Conservation (phyloP, 2,888 invertebrate species). For the Blastobasis adustella region DNA sequence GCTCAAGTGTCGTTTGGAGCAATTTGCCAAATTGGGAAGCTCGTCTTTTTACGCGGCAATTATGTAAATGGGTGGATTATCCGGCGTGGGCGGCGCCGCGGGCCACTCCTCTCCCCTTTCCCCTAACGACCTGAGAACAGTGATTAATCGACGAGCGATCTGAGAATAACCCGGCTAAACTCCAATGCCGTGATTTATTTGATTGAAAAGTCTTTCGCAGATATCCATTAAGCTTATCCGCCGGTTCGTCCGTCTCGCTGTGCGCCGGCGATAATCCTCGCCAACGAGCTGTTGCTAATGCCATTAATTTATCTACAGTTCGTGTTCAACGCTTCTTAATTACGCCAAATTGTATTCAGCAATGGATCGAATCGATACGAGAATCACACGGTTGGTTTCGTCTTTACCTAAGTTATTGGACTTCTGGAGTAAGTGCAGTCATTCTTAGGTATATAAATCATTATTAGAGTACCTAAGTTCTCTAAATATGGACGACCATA, state of each 20-base stretch:
- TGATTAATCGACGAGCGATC: slow-evolving; percentile 61
- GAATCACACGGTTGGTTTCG: too few species aligned
- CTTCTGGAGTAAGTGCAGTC: too few species aligned
- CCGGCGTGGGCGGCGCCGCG: slow-evolving; percentile 62
- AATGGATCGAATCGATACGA: too few species aligned
- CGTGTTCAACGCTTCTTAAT: too few species aligned
- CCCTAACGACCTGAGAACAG: slow-evolving; percentile 58
- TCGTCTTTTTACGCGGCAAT: slow-evolving; percentile 74
- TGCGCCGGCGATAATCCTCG: slow-evolving; percentile 15
- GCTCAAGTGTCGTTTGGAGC: slow-evolving; percentile 62
- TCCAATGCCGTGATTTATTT: slow-evolving; percentile 57
- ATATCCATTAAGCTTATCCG: slow-evolving; percentile 46
- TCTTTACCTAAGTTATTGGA: too few species aligned
- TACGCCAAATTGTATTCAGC: too few species aligned
- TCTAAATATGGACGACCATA: too few species aligned
- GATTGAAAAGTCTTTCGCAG: slow-evolving; percentile 51
- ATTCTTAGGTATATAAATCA: too few species aligned
- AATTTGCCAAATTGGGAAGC: slow-evolving; percentile 75
- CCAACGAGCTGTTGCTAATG: slow-evolving; percentile 21
- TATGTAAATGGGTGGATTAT: slow-evolving; percentile 76
- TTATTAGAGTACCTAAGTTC: too few species aligned
- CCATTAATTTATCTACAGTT: too few species aligned
- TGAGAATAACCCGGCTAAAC: slow-evolving; percentile 41
- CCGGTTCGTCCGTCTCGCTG: slow-evolving; percentile 31
- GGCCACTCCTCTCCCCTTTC: slow-evolving; percentile 64